These are phyloP conservation scores for Enteromius afrohamiltoni DNA, from an alignment of 2,797 vertebrate genomes.

Conservation along the genomic window DNA sequence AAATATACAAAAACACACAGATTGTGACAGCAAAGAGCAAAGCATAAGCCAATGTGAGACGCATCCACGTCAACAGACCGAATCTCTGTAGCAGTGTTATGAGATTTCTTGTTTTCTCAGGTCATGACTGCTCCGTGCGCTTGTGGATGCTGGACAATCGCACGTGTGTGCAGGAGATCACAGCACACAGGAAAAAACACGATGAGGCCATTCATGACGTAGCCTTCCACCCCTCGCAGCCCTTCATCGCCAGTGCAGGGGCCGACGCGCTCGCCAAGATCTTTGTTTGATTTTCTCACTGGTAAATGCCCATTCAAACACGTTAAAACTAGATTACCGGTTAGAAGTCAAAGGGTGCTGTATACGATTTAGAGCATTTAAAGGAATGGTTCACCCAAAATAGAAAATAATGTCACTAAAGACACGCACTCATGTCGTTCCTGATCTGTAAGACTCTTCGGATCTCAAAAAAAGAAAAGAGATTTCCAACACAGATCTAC, in stretches of 20 bases:
- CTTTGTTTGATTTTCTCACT: constrained; percentile 81
- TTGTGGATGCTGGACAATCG: constrained; percentile 91
- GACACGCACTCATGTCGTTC: too few species aligned
- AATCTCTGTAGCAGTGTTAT: background rate
- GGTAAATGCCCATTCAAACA: constrained; percentile 60
- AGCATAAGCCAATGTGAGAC: background rate
- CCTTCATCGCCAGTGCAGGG: constrained; percentile 87
- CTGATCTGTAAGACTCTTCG: too few species aligned
- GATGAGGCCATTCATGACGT: constrained; percentile 91
- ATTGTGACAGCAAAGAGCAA: background rate
- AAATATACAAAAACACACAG: background rate
- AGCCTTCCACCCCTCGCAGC: constrained; percentile 88
- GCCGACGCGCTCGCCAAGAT: constrained; percentile 92
- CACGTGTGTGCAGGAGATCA: constrained; percentile 93
- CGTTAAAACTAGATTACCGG: background rate
- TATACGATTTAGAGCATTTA: background rate
- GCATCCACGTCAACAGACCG: background rate
- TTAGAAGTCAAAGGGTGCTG: background rate
- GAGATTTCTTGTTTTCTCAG: constrained; percentile 63
- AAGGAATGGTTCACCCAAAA: background rate
- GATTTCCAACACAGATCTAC: too few species aligned
- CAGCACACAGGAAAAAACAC: constrained; percentile 91
- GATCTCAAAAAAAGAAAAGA: too few species aligned
- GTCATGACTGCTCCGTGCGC: constrained; percentile 92
- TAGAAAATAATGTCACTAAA: too few species aligned